A percentile compares a stretch with the other conserved stretches of the same genome.
phyloP scores from a whole-genome alignment of 2,113 vertebrate species.

The Oxygymnocypris stewartii region DNA sequence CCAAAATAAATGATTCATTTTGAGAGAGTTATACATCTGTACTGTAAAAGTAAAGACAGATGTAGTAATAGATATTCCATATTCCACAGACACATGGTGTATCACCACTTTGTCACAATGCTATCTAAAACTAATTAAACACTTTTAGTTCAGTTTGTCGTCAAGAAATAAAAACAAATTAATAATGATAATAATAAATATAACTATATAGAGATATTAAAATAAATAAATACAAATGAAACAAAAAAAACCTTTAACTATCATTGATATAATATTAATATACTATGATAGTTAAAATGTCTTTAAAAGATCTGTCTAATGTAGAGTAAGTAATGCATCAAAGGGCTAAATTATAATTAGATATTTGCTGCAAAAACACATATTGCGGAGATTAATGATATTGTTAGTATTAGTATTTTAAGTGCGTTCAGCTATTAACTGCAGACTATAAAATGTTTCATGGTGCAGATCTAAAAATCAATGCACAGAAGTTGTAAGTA shows the following conservation, averaged over 20 bases:
- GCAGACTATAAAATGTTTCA: not conserved
- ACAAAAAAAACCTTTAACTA: too few relatives aligned
- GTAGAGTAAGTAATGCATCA: not conserved
- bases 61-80: not conserved
- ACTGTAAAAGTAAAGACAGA: too few relatives aligned
- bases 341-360: not conserved
- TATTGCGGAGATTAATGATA: not conserved
- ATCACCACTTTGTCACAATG: too few relatives aligned
- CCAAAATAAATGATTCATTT: too few relatives aligned
- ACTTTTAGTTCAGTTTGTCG: too few relatives aligned
- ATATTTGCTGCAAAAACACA: not conserved
- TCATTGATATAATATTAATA: not conserved
- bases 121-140: too few relatives aligned
- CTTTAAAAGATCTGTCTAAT: not conserved
- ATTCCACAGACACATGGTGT: too few relatives aligned
- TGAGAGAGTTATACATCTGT: too few relatives aligned
- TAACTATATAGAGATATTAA: too few relatives aligned
- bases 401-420: not conserved
- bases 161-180: too few relatives aligned
- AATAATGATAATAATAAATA: too few relatives aligned
- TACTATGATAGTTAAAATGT: not conserved
- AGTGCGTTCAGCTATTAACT: not conserved
- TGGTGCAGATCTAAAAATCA: not conserved
- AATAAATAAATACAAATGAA: too few relatives aligned
- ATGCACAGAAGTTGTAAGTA: not conserved